Evolutionary conservation across 2,113 vertebrate genomes (phyloP), one percentile per base, ranked within the genome.

Genomic region (Peucedramus taeniatus): DNA sequence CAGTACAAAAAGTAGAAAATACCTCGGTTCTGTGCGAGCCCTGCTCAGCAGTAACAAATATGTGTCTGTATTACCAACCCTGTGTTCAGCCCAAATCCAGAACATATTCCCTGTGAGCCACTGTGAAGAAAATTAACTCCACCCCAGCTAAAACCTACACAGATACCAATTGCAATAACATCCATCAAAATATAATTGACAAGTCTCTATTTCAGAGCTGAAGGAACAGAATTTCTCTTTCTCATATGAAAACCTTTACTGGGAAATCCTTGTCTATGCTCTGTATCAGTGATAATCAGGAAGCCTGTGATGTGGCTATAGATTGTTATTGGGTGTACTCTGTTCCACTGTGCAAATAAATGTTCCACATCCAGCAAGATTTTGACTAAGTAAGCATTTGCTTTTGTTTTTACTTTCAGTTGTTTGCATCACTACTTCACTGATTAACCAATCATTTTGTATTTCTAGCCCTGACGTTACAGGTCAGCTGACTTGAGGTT

Each of bases 41-140:
- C 64, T 77, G 49, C 9, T 69, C 40, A 63, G 31, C 40, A 54
- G 3, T 14, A 63, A 56, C 18, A 56, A 61, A 63, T 7, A 22
- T 4, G 3, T 47, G 26, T 74, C 47, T 76, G 16, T 31, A 42
- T 35, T 54, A 54, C 23, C n/a, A 54, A 69, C 14, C 21, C 26
- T 11, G 21, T 33, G 40, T 23, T 76, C 49, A 63, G 54, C 35
- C 54, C 40, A 76, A 83, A 35, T 18, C 17, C 12, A 69, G 69
- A 54, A 40, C 8, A 22, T 5, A 45, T 3, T 18, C 19, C 28
- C 13, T 22, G 19, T 0, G 0, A 53, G 9, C 24, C 26, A 27
- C 35, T 63, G 35, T 7, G 35, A 49, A 61, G 30, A 90, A 61
- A 83, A 76, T 35, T 37, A 49, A 42, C 30, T 40, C 18, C 21